phyloP scores from a whole-genome alignment of 2,888 invertebrate species.

The Coenonympha glycerion region DNA sequence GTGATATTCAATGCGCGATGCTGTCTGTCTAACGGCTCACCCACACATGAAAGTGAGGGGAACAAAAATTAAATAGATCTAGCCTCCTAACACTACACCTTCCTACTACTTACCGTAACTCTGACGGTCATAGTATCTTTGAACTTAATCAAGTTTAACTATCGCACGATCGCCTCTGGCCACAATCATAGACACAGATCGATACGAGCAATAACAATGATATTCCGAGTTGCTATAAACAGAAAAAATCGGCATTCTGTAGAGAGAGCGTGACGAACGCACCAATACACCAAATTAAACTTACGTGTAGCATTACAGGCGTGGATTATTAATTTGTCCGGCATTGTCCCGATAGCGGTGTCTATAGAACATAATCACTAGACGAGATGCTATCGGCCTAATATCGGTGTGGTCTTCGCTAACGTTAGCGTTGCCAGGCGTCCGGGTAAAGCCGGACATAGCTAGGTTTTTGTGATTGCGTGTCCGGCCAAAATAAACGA shows the following conservation, averaged over 20 bases:
- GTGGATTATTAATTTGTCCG: constrained; percentile 69
- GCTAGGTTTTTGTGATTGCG: too few relatives aligned
- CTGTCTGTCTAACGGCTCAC: too few relatives aligned
- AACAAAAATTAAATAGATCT: too few relatives aligned
- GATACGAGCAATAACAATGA: constrained; percentile 46
- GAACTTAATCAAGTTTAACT: constrained; percentile 40
- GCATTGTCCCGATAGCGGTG: constrained; percentile 49
- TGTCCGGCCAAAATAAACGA: too few relatives aligned
- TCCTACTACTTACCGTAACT: too few relatives aligned
- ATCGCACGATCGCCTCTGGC: constrained; percentile 35
- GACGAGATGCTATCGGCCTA: constrained; percentile 18
- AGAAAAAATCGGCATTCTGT: constrained; percentile 35
- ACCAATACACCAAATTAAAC: constrained; percentile 59
- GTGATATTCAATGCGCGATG: too few relatives aligned
- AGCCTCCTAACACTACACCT: too few relatives aligned
- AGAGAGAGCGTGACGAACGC: constrained; percentile 50
- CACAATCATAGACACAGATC: constrained; percentile 48
- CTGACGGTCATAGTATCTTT: too few relatives aligned
- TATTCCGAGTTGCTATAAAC: constrained; percentile 51
- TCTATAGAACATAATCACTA: constrained; percentile 15
- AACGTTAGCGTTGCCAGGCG: too few relatives aligned
- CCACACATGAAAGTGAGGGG: too few relatives aligned
- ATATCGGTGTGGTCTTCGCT: constrained; percentile 11
- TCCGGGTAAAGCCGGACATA: too few relatives aligned
- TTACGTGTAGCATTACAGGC: constrained; percentile 58